phyloP scores from a whole-genome alignment of 2,888 invertebrate genomes.

The Ochropacha duplaris region DNA sequence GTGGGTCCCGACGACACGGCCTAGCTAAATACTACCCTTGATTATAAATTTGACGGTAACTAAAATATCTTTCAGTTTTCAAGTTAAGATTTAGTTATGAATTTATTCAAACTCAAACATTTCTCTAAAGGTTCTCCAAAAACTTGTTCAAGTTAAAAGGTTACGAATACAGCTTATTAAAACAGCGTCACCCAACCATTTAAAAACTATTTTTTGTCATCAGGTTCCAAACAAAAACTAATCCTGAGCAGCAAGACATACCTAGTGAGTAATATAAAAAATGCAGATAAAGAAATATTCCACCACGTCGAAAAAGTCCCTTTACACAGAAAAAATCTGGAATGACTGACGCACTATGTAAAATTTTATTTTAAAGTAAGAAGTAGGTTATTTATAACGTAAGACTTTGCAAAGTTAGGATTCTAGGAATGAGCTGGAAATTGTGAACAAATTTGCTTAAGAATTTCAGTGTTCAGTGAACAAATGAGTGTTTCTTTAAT shows the following conservation, averaged over 20 bases:
- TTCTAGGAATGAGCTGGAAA: too few relatives aligned
- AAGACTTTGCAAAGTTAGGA: neutral
- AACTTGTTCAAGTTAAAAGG: too few relatives aligned
- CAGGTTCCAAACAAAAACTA: conserved; percentile 55
- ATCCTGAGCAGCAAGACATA: conserved; percentile 16
- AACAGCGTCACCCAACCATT: conserved; percentile 33
- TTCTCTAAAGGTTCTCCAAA: neutral
- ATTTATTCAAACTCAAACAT: neutral
- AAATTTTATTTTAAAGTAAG: neutral
- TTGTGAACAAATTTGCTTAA: too few relatives aligned
- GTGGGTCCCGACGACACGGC: conserved; percentile 19
- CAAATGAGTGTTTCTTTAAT: too few relatives aligned
- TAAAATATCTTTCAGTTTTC: neutral
- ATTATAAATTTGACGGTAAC: neutral
- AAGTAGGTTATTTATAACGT: neutral
- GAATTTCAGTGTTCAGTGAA: too few relatives aligned
- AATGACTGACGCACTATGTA: neutral
- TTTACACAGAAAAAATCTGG: neutral
- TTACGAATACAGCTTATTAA: conserved; percentile 36
- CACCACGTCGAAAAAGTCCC: neutral
- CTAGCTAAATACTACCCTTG: neutral
- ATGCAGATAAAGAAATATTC: conserved; percentile 23
- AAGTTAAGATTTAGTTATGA: neutral
- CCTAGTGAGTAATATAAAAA: conserved; percentile 4
- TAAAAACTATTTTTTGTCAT: conserved; percentile 41